These are phyloP conservation scores for Hedychridium roseum DNA, from an alignment of 2,888 invertebrate species.

Conservation along the genomic window DNA sequence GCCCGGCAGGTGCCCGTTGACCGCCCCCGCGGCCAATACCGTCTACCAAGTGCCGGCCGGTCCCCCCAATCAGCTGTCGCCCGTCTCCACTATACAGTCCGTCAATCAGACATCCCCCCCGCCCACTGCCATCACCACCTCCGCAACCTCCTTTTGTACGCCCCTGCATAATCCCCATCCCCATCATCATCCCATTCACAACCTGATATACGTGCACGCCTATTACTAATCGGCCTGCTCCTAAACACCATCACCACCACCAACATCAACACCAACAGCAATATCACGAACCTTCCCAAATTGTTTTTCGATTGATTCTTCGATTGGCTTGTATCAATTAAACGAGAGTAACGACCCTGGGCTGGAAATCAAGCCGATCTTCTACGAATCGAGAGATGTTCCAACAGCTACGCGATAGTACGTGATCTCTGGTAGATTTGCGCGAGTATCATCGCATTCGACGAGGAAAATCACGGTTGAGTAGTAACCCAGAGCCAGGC, in stretches of 20 bases:
- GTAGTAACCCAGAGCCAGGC: no score
- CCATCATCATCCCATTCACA: constrained; percentile 58
- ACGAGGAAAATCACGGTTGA: no score
- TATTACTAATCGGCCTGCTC: constrained; percentile 46
- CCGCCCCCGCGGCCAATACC: constrained; percentile 46
- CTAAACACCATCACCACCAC: neutral
- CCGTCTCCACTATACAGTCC: constrained; percentile 63
- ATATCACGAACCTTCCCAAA: neutral
- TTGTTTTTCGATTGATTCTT: neutral
- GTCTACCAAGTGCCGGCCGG: constrained; percentile 59
- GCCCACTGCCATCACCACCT: constrained; percentile 43
- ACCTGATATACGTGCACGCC: constrained; percentile 62
- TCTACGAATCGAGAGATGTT: neutral
- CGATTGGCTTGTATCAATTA: neutral
- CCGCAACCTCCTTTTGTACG: constrained; percentile 52
- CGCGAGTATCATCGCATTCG: no score
- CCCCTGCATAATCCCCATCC: constrained; percentile 55
- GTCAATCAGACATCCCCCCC: constrained; percentile 60
- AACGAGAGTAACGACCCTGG: constrained; percentile 12
- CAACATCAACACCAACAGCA: neutral
- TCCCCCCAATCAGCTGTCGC: constrained; percentile 62
- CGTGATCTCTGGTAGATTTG: no score
- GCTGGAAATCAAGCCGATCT: constrained; percentile 24
- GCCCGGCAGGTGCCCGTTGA: constrained; percentile 31
- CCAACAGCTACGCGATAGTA: no score